Conservation (phyloP, 2,113 vertebrate genomes). For the Ia io region DNA sequence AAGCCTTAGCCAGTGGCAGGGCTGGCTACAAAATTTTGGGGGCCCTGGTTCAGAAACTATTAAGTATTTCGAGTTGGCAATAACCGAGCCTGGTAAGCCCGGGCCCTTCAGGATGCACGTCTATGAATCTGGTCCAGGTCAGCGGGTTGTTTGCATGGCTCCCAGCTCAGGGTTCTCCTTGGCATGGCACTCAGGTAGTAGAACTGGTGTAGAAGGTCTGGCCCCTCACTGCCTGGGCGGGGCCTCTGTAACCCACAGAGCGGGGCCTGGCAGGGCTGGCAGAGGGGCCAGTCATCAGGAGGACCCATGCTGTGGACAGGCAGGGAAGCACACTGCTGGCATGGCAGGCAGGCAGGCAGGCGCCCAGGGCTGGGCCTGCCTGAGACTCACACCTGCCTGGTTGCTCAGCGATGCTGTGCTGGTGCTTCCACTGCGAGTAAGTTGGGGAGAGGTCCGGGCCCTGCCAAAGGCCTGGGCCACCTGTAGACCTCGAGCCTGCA, state of each 20-base stretch:
- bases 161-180: background rate
- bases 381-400: background rate
- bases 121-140: background rate
- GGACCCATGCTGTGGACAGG: background rate
- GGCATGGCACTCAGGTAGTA: background rate
- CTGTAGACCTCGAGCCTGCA: background rate
- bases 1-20: background rate
- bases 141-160: background rate
- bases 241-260: background rate
- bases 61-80: background rate
- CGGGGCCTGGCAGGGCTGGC: background rate
- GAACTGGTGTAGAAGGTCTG: background rate
- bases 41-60: background rate
- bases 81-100: background rate
- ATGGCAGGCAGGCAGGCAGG: background rate
- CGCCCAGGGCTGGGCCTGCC: background rate
- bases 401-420: background rate
- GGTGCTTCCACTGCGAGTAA: background rate
- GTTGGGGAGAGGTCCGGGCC: background rate
- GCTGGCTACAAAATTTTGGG: background rate
- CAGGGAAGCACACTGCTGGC: background rate
- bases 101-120: rapidly evolving
- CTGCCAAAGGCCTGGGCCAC: background rate
- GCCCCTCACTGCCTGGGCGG: background rate
- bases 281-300: background rate